phyloP scores from a whole-genome alignment of 2,113 vertebrate species.

The Corythornis cristatus region DNA sequence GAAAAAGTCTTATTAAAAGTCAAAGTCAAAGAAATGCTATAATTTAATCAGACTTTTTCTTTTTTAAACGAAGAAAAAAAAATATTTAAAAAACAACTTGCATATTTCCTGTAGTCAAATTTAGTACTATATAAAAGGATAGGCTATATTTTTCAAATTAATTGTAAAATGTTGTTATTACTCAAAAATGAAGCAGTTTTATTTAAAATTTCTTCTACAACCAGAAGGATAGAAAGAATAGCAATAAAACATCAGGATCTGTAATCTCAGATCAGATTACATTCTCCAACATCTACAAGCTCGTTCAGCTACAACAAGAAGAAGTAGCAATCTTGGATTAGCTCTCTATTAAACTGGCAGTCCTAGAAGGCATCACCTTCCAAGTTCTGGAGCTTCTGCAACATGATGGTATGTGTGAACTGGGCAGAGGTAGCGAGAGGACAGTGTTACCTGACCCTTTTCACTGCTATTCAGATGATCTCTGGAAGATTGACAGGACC shows the following conservation, averaged over 20 bases:
- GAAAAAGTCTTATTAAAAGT: neutral
- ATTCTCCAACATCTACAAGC: neutral
- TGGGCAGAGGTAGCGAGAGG: neutral
- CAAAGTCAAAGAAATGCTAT: neutral
- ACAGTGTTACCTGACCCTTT: neutral
- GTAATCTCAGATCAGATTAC: neutral
- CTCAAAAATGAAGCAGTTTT: neutral
- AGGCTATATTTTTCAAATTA: neutral
- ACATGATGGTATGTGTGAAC: neutral
- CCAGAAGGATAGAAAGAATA: neutral
- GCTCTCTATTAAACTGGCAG: neutral
- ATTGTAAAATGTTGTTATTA: neutral
- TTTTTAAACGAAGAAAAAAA: neutral
- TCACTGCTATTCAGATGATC: rapidly evolving
- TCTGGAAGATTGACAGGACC: neutral
- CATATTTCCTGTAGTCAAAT: neutral
- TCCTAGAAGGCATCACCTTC: rapidly evolving
- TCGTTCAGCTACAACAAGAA: neutral
- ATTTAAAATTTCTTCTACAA: neutral
- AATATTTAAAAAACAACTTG: neutral
- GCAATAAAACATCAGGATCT: neutral
- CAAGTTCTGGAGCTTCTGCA: neutral
- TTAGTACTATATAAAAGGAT: neutral
- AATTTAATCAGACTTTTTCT: neutral
- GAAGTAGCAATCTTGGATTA: neutral